These are phyloP conservation scores for Sebastolobus altivelis DNA, from an alignment of 2,797 vertebrate species.

Conservation along the genomic window DNA sequence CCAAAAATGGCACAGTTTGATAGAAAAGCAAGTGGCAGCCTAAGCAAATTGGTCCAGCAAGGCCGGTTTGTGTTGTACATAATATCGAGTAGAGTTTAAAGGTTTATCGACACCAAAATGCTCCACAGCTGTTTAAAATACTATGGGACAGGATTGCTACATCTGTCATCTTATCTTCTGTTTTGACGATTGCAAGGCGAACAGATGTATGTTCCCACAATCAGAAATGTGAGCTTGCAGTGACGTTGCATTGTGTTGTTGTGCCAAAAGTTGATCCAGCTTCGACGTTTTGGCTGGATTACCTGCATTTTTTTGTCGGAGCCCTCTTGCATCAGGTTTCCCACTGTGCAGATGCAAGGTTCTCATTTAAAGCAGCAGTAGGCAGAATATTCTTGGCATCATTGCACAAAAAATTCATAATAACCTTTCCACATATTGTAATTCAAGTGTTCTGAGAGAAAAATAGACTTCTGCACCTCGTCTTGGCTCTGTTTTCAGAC, in stretches of 20 bases:
- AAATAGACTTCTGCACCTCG: too few species aligned
- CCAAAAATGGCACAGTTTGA: conserved; percentile 8
- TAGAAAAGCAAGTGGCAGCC: neutral
- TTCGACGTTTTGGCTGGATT: neutral
- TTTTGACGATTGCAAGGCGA: neutral
- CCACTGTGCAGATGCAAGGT: neutral
- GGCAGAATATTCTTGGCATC: too few species aligned
- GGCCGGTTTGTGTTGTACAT: neutral
- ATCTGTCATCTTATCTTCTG: neutral
- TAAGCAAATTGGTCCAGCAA: neutral
- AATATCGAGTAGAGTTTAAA: neutral
- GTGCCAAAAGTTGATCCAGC: neutral
- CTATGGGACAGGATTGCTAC: neutral
- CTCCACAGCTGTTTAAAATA: neutral
- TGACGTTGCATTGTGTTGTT: neutral
- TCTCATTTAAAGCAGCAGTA: neutral
- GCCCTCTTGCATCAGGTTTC: neutral
- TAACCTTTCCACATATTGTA: too few species aligned
- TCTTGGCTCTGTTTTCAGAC: too few species aligned
- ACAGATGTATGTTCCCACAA: neutral
- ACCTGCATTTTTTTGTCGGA: neutral
- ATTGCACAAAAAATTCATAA: too few species aligned
- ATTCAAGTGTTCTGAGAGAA: too few species aligned
- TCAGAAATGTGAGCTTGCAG: neutral
- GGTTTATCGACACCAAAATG: neutral